phyloP scores from a whole-genome alignment of 2,113 vertebrate species.

The Elephas maximus region DNA sequence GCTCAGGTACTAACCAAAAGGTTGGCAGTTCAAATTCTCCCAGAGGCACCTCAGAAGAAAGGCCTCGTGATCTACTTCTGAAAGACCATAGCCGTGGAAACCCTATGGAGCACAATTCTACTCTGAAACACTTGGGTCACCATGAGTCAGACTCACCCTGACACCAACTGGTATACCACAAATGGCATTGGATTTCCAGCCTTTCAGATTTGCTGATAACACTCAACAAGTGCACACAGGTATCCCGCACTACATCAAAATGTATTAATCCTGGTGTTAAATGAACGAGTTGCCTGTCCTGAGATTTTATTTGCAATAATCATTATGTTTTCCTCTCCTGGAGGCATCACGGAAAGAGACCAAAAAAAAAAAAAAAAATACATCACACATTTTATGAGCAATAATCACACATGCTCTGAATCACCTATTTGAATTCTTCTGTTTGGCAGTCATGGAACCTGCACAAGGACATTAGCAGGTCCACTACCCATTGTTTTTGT shows the following conservation, averaged over 20 bases:
- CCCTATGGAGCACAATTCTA: not conserved
- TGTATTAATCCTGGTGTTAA: not conserved
- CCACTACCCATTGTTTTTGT: not conserved
- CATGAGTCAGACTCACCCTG: not conserved
- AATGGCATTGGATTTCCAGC: not conserved
- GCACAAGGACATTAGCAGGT: not conserved
- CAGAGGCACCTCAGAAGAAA: not conserved
- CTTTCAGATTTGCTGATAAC: not conserved
- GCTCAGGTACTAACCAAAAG: not conserved
- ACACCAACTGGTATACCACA: not conserved
- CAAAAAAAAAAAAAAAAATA: not conserved
- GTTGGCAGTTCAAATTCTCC: not conserved
- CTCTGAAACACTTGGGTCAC: not conserved
- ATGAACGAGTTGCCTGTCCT: not conserved
- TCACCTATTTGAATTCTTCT: constrained; percentile 35
- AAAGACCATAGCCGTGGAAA: not conserved
- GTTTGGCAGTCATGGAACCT: constrained; percentile 14
- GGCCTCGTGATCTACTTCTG: not conserved
- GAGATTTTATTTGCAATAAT: constrained; percentile 2
- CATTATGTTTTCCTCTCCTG: not conserved
- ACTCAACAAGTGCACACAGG: not conserved
- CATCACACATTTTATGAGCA: not conserved
- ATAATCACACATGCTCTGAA: constrained; percentile 24
- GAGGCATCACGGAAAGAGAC: not conserved
- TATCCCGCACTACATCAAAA: constrained; percentile 3